These are phyloP conservation scores for Tetraodon nigroviridis DNA, from an alignment of 2,113 vertebrate genomes.

Conservation along the genomic window DNA sequence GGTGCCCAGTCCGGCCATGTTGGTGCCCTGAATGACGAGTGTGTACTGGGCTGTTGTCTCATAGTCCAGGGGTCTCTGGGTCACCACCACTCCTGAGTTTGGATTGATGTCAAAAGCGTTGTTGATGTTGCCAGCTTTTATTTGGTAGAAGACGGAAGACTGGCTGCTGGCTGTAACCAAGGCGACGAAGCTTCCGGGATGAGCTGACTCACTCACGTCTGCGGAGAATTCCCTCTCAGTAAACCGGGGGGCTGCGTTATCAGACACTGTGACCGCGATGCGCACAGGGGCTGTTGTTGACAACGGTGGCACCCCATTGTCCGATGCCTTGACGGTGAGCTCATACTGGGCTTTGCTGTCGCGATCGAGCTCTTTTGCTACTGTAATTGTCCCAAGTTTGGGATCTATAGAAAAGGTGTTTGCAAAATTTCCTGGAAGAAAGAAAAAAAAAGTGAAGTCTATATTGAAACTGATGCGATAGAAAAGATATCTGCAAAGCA, in stretches of 20 bases:
- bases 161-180: slow-evolving; percentile 85
- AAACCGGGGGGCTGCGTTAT: slow-evolving; percentile 91
- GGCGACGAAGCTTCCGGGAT: slow-evolving; percentile 82
- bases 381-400: slow-evolving; percentile 84
- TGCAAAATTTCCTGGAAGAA: slow-evolving; percentile 85
- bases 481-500: background rate
- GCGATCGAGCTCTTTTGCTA: slow-evolving; percentile 88
- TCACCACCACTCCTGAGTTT: slow-evolving; percentile 88
- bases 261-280: slow-evolving; percentile 85
- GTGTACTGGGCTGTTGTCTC: slow-evolving; percentile 80
- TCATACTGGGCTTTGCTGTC: slow-evolving; percentile 83
- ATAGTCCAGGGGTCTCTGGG: slow-evolving; percentile 86
- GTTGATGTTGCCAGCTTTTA: slow-evolving; percentile 85
- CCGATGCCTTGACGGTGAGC: slow-evolving; percentile 85
- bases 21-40: slow-evolving; percentile 87
- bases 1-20: slow-evolving; percentile 89
- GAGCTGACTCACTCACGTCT: slow-evolving; percentile 84
- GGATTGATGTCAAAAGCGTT: slow-evolving; percentile 88
- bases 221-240: slow-evolving; percentile 82
- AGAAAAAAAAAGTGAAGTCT: slow-evolving; percentile 13
- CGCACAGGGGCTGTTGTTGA: slow-evolving; percentile 81
- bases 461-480: background rate
- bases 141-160: slow-evolving; percentile 91
- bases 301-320: slow-evolving; percentile 81
- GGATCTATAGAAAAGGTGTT: slow-evolving; percentile 90